Base-by-base conservation (phyloP, 2,113 vertebrate species). In the Genyomyrus donnyi region DNA sequence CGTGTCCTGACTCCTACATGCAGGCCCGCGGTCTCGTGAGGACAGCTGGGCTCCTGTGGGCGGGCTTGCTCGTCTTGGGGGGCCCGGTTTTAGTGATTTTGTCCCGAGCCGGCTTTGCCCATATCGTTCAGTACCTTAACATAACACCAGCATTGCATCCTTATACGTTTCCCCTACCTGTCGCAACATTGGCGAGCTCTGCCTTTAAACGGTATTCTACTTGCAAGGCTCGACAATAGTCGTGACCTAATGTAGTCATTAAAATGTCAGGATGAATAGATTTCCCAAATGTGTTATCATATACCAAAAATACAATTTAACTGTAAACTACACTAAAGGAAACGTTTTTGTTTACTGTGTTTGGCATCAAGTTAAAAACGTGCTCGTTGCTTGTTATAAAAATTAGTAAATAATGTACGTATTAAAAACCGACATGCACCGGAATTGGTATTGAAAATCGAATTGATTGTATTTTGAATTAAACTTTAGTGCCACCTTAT, bases 401-500 rank as follows among this genome's bases (percentile, higher is more conserved):
- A 80, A 19, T 42, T 5, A 42, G 35, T 39, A 80, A 80, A 39
- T 15, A 17, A 39, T 39, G 8, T 58, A 53, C 24, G 85, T 48
- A 84, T 84, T 84, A 31, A 87, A 53, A 87, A 87, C 39, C 9
- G 13, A 87, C 46, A 31, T 8, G 15, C 49, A 87, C 19, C 10
- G 19, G 31, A 56, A 19, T 42, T 17, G 35, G 35, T 88, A 58
- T n/a, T 31, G 49, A 27, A 42, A 31, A 39, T 21, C 6, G 15
- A 39, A 35, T 58, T 27, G 17, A 88, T 21, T 56, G 1, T 24
- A 17, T 56, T 39, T 56, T 87, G 39, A 19, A 88, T 58, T 88
- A 19, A 88, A 87, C 85, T 35, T 53, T 56, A 87, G 27, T 87
- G 85, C 85, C 85, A 87, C 50, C 85, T 8, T 87, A 27, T 87